These are phyloP conservation scores for Caenorhabditis afra DNA, from an alignment of 2,888 invertebrate species.

Conservation along the genomic window DNA sequence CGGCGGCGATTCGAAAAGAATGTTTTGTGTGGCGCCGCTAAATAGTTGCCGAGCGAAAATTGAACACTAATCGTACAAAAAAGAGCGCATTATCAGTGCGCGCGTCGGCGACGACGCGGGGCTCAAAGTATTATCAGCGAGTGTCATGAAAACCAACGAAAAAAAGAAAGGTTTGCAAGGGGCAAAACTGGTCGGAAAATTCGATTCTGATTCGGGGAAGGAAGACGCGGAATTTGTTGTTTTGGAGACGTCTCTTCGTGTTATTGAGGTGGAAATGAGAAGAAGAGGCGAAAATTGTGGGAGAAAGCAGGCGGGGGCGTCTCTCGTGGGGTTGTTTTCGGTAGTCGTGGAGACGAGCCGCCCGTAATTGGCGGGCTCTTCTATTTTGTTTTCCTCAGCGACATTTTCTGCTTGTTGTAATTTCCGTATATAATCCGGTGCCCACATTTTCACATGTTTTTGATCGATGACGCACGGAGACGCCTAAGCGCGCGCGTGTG, in stretches of 20 bases:
- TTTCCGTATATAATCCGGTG: background rate
- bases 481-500: background rate
- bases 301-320: background rate
- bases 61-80: conserved; percentile 26
- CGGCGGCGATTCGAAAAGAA: conserved; percentile 25
- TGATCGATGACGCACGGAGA: conserved; percentile 13
- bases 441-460: conserved; percentile 3
- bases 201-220: background rate
- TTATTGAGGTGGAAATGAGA: background rate
- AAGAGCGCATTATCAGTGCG: conserved; percentile 29
- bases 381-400: no score
- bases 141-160: conserved; percentile 19
- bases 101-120: conserved; percentile 3
- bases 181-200: background rate
- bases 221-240: background rate
- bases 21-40: background rate
- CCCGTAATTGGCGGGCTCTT: no score
- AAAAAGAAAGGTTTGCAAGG: conserved; percentile 25
- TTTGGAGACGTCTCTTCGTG: background rate
- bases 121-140: conserved; percentile 46
- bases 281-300: background rate
- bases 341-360: conserved; percentile 2
- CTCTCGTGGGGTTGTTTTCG: conserved; percentile 1
- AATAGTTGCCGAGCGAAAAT: conserved; percentile 7
- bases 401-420: background rate